phyloP scores from a whole-genome alignment of 2,888 invertebrate genomes.

The Dryobotodes eremita region DNA sequence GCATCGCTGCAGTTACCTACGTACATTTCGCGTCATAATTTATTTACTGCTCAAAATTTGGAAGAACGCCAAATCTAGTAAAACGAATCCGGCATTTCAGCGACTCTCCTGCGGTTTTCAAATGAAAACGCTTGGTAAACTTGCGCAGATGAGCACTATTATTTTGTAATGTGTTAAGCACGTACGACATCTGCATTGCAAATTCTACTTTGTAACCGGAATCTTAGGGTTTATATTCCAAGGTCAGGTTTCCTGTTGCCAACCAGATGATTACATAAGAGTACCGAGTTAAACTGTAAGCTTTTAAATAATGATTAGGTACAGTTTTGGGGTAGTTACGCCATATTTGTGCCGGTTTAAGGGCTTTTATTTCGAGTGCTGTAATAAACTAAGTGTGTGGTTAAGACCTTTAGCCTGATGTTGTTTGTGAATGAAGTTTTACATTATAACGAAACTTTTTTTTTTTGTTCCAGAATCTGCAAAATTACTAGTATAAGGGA shows the following conservation, averaged over 20 bases:
- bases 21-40: slow-evolving; percentile 73
- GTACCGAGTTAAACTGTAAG: slow-evolving; percentile 60
- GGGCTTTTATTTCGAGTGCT: slow-evolving; percentile 45
- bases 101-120: slow-evolving; percentile 73
- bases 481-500: too few relatives aligned
- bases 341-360: slow-evolving; percentile 55
- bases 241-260: background rate
- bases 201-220: slow-evolving; percentile 32
- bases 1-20: slow-evolving; percentile 62
- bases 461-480: background rate
- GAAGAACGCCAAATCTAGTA: slow-evolving; percentile 74
- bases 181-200: slow-evolving; percentile 6
- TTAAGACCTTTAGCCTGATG: slow-evolving; percentile 15
- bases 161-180: slow-evolving; percentile 68
- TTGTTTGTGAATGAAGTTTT: slow-evolving; percentile 7
- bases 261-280: slow-evolving; percentile 55
- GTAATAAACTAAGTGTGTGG: slow-evolving; percentile 30
- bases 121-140: slow-evolving; percentile 70
- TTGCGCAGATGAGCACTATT: slow-evolving; percentile 62
- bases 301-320: slow-evolving; percentile 68
- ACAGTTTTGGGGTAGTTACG: slow-evolving; percentile 58
- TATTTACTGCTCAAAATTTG: slow-evolving; percentile 73
- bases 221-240: slow-evolving; percentile 11
- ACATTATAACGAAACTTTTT: background rate
- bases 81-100: slow-evolving; percentile 76